Conservation (phyloP, 2,113 vertebrate genomes). For the Buteo buteo region DNA sequence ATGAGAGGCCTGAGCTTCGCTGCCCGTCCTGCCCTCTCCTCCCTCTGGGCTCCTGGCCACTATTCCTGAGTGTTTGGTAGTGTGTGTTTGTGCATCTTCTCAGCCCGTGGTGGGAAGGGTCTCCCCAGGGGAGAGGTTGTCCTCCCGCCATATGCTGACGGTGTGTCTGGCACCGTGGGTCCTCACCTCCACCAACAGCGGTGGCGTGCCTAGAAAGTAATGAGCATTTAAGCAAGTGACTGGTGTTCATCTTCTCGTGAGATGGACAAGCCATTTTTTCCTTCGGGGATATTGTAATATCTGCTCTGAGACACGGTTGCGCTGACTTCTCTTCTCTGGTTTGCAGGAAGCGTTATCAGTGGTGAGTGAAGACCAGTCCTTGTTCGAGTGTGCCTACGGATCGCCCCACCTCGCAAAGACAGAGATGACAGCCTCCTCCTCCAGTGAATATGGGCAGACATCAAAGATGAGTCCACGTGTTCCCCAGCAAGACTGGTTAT, state of each 20-base stretch:
- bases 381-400: slow-evolving; percentile 88
- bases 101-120: background rate
- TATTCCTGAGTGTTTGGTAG: background rate
- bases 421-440: slow-evolving; percentile 87
- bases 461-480: slow-evolving; percentile 87
- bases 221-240: background rate
- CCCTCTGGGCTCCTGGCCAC: background rate
- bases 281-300: background rate
- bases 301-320: background rate
- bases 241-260: fast-evolving
- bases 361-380: slow-evolving; percentile 87
- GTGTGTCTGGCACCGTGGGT: fast-evolving
- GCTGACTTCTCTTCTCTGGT: background rate
- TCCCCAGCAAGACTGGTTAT: slow-evolving; percentile 86
- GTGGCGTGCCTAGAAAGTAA: background rate
- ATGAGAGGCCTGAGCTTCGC: fast-evolving
- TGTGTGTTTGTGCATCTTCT: background rate
- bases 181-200: background rate
- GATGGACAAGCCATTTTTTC: background rate
- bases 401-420: slow-evolving; percentile 79
- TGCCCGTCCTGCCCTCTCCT: background rate
- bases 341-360: slow-evolving; percentile 85
- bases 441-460: slow-evolving; percentile 83
- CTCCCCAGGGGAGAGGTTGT: background rate
- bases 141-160: background rate